Evolutionary conservation across 1,140 invertebrate species (phyloP).

Genomic region (Babylonia areolata): DNA sequence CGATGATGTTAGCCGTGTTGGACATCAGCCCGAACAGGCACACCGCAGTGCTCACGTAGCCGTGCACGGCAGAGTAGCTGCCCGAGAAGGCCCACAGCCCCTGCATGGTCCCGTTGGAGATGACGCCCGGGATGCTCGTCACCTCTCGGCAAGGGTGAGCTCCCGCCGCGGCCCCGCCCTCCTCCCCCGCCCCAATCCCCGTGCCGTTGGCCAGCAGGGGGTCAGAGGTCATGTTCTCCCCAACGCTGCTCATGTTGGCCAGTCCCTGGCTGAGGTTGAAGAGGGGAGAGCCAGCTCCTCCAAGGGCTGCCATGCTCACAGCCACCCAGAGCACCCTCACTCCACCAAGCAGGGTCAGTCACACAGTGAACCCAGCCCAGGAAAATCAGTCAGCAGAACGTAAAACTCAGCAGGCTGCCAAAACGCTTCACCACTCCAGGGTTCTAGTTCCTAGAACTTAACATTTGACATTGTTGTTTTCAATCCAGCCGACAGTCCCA

Average conservation of each 20-base stretch:
- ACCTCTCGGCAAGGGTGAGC: background rate
- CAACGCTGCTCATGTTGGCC: background rate
- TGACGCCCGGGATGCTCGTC: constrained; percentile 41
- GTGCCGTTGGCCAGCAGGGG: background rate
- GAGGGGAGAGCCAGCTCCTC: background rate
- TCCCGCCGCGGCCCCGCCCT: background rate
- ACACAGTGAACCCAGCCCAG: no score
- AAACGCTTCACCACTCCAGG: no score
- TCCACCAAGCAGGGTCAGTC: no score
- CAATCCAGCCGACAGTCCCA: no score
- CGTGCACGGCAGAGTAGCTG: constrained; percentile 79
- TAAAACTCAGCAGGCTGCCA: no score
- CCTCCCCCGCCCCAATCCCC: background rate
- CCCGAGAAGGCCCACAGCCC: constrained; percentile 50
- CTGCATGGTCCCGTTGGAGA: constrained; percentile 31
- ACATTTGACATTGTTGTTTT: no score
- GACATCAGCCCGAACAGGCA: constrained; percentile 92
- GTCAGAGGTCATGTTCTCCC: background rate
- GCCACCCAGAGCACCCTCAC: no score
- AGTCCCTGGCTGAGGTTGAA: background rate
- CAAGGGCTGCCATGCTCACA: no score
- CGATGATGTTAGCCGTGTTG: constrained; percentile 92
- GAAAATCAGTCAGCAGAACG: no score
- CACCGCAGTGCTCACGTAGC: constrained; percentile 83
- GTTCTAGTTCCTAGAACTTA: no score